Evolutionary conservation across 2,888 invertebrate genomes (phyloP), one percentile per base, ranked within the genome.

Genomic region (Allolobophora icterica): DNA sequence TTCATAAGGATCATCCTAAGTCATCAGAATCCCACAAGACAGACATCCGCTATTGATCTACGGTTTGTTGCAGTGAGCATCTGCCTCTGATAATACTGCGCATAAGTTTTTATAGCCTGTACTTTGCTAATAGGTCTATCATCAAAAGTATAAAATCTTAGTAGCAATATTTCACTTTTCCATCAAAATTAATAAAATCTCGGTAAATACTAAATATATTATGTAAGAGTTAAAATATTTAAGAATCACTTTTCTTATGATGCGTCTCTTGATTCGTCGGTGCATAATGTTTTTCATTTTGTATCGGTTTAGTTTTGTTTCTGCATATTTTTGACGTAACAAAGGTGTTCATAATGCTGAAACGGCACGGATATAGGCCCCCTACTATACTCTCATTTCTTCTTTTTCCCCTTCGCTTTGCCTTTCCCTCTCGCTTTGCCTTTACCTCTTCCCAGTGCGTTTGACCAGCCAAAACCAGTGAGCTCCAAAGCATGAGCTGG

Each of bases 381-480:
- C n/a, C n/a, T 58, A 58, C 30, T 24, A 58, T 71, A n/a, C 71
- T 71, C 11, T 52, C n/a, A 71, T n/a, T 34, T 87, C 87, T 87
- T 87, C 84, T 84, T 84, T 84, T 84, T 84, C 35, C 38, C 24
- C 87, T 87, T 84, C 35, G n/a, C n/a, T n/a, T n/a, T n/a, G n/a
- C 84, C 84, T 11, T 58, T 71, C 71, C 11, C n/a, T 71, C n/a
- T 71, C 11, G 11, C 87, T n/a, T n/a, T 71, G n/a, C 11, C 11
- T 8, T n/a, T 71, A 0, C 71, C 71, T 8, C 11, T 71, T 6
- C 87, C n/a, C 8, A 0, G 38, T 35, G 34, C 8, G 87, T 38
- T 35, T 38, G 87, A 87, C 87, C 87, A 87, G 19, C 87, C 35
- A 34, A 13, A 87, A 11, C 87, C 87, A 6, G 87, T 17, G 3